These are phyloP conservation scores for Acipenser oxyrinchus DNA, from an alignment of 2,797 vertebrate genomes.

Conservation along the genomic window DNA sequence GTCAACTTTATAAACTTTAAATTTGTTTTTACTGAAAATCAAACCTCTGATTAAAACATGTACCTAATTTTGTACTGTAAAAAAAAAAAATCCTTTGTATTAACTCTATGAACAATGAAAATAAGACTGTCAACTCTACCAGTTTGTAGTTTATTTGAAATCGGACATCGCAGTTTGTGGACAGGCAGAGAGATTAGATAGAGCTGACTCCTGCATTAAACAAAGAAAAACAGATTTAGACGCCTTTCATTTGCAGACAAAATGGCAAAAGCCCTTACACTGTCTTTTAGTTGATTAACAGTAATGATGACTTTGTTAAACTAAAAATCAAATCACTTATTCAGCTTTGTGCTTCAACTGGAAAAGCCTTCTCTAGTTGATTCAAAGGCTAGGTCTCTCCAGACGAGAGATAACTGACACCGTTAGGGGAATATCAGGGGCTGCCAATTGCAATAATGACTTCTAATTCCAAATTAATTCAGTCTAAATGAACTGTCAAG, in stretches of 20 bases:
- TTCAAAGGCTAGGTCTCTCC: slow-evolving; percentile 52
- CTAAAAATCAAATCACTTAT: slow-evolving; percentile 54
- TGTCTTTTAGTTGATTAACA: slow-evolving; percentile 61
- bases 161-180: slow-evolving; percentile 2
- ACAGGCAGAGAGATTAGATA: slow-evolving; percentile 23
- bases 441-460: slow-evolving; percentile 79
- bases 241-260: slow-evolving; percentile 28
- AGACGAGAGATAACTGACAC: slow-evolving; percentile 56
- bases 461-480: slow-evolving; percentile 94
- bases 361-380: slow-evolving; percentile 62
- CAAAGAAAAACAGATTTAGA: slow-evolving; percentile 31
- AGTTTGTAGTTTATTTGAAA: too few relatives aligned
- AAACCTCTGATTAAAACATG: too few relatives aligned
- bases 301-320: slow-evolving; percentile 56
- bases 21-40: too few relatives aligned
- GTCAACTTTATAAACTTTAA: too few relatives aligned
- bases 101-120: too few relatives aligned
- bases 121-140: too few relatives aligned
- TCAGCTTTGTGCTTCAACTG: slow-evolving; percentile 43
- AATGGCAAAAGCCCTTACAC: slow-evolving; percentile 43
- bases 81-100: too few relatives aligned
- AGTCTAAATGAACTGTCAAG: slow-evolving; percentile 94
- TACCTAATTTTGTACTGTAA: too few relatives aligned
- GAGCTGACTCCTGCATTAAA: slow-evolving; percentile 36
- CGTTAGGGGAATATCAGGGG: slow-evolving; percentile 51